Evolutionary conservation across 2,113 vertebrate genomes (phyloP), one percentile per base, ranked within the genome.

Genomic region (Eolophus roseicapilla): DNA sequence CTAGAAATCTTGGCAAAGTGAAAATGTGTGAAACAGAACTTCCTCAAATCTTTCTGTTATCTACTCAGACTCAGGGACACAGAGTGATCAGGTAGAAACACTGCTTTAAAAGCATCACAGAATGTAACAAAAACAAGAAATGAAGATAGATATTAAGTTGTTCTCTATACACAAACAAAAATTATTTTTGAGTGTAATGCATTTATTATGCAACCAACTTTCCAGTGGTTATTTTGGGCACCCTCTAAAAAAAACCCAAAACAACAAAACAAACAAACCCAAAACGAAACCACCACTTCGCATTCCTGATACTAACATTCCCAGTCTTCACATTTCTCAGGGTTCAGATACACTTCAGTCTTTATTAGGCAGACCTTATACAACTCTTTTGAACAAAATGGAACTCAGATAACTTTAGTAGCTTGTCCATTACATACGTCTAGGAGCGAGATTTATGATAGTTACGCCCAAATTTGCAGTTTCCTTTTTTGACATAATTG

Each of bases 251-350:
- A 62, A n/a, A 23, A 2, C 25, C 75, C 41, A 11, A 27, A 71
- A 7, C 44, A 41, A 50, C 44, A 35, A 71, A 78, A 59, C 29
- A 71, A 78, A 59, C 29, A 88, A 88, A 35, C 67, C 28, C 49
- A 13, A n/a, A 28, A 67, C 16, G 23, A 81, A 85, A 64, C 29
- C 44, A 59, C 13, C 43, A 82, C 31, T 94, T 90, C 17, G 49
- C 79, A 88, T 92, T 92, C 86, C 71, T 67, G 25, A 59, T 78
- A 63, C 41, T 17, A 83, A 67, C 37, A 37, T 86, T 92, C 69
- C n/a, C 49, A 88, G 71, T 65, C 92, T 52, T 80, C 37, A 39
- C 52, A 62, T 77, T 91, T 96, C 91, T 94, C 86, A 93, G 50
- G 46, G 43, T 79, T 92, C 64, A 49, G 60, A 83, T n/a, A 39